Evolutionary conservation across 2,797 vertebrate genomes (phyloP).

Genomic region (Takifugu ocellatus): DNA sequence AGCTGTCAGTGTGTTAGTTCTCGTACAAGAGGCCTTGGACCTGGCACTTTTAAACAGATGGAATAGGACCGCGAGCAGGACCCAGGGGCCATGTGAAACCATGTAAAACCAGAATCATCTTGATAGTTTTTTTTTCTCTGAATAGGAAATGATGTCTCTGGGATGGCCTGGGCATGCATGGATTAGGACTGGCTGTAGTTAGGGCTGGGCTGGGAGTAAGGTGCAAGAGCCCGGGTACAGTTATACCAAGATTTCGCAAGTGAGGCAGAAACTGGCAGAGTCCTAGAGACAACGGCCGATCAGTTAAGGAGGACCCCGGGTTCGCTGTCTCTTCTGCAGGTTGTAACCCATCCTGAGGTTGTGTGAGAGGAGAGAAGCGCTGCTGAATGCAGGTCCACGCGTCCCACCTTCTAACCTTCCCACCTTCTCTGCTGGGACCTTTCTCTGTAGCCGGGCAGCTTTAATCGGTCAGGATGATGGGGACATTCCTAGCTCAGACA

Average conservation of each 20-base stretch:
- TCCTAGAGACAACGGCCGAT: conserved; percentile 59
- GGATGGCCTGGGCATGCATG: conserved; percentile 52
- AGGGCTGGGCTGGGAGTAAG: conserved; percentile 52
- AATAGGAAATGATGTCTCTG: conserved; percentile 50
- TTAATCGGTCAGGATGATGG: conserved; percentile 63
- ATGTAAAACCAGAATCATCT: conserved; percentile 12
- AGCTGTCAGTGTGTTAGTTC: too few relatives aligned
- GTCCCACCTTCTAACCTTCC: conserved; percentile 14
- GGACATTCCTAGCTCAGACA: conserved; percentile 26
- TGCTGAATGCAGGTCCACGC: conserved; percentile 36
- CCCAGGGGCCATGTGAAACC: too few relatives aligned
- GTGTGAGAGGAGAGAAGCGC: conserved; percentile 16
- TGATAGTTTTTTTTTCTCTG: conserved; percentile 27
- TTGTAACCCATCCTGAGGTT: conserved; percentile 65
- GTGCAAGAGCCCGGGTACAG: conserved; percentile 44
- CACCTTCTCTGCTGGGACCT: conserved; percentile 58
- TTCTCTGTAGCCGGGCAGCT: conserved; percentile 33
- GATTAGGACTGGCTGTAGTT: conserved; percentile 59
- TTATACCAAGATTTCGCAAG: conserved; percentile 54
- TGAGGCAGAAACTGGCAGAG: conserved; percentile 41
- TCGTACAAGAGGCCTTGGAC: too few relatives aligned
- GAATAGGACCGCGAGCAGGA: too few relatives aligned
- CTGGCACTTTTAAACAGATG: too few relatives aligned
- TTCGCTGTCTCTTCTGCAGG: conserved; percentile 28
- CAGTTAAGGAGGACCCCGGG: conserved; percentile 54